Base-by-base conservation (phyloP, 2,888 invertebrate genomes). In the Lissonota sp. region DNA sequence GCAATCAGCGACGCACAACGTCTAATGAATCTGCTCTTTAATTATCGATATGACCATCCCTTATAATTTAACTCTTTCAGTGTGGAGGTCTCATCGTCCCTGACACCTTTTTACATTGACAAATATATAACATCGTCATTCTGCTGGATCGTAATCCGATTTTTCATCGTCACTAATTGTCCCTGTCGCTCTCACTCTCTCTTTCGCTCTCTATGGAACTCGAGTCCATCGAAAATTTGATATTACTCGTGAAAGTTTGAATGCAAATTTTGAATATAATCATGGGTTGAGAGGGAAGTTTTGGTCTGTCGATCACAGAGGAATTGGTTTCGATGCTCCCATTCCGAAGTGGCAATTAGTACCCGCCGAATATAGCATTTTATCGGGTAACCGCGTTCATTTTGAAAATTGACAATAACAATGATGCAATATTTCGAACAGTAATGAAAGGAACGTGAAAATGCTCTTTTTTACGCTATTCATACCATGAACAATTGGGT, bases 291-390 rank as follows among this genome's bases (percentile, higher is more conserved):
- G 44, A 4, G 3, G 12, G 37, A 53, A 64, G 55, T 40, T 57
- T 46, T 16, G 37, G n/a, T 46, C n/a, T 2, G 46, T 39, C 44
- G 53, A 55, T 46, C 14, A 14, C 12, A 46, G 46, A 37, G n/a
- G 55, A 64, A 64, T 64, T 46, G 64, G 16, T 73, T 53, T 14
- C 53, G 5, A 53, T 12, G 44, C 49, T 46, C 10, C 14, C 37
- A 39, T 62, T 16, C 51, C 40, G 46, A 58, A 78, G 53, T 53
- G 60, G 46, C 72, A 58, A 71, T 78, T 58, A 77, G 55, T 12
- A 12, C 63, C 12, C 44, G 26, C 26, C 26, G 26, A 26, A 26
- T 26, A 1, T 26, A 3, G 26, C 26, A 26, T 26, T 26, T 26
- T 53, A 26, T 44, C 53, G 3, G 5, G 4, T 14, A 12, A 7